Percentiles rank a stretch among this genome's conserved stretches.
Evolutionary conservation across 2,113 vertebrate species (phyloP).

Genomic region (human (Homo sapiens)): GRCh38 chr4:46822001-46822500

Average conservation of each 20-base stretch:
- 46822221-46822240: background rate
- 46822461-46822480: background rate
- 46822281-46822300: background rate
- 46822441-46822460: background rate
- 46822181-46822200: no score
- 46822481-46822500: background rate
- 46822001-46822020: no score
- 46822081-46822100: no score
- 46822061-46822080: no score
- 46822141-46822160: no score
- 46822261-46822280: background rate
- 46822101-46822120: no score
- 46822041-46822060: no score
- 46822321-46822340: background rate
- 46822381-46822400: background rate
- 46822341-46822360: background rate
- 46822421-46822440: background rate
- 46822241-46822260: background rate
- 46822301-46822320: background rate
- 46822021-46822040: no score
- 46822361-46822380: background rate
- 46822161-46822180: no score
- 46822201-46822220: background rate
- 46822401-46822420: background rate
- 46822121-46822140: no score